phyloP scores from a whole-genome alignment of 2,888 invertebrate species.

The Synergus gifuensis region DNA sequence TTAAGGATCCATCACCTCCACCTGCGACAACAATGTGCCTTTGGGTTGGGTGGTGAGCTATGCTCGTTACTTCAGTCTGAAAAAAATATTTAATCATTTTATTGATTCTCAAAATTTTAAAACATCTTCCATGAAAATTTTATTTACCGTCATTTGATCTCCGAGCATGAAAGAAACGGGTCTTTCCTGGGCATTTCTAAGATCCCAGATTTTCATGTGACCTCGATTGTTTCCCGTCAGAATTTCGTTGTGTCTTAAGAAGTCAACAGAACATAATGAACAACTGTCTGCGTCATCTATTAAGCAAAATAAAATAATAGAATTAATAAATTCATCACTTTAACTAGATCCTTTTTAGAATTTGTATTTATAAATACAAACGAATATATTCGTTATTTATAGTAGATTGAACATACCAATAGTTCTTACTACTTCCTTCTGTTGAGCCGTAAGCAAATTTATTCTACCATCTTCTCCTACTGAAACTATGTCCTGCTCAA shows the following conservation, averaged over 20 bases:
- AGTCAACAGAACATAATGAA: constrained; percentile 87
- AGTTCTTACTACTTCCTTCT: constrained; percentile 78
- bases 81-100: constrained; percentile 47
- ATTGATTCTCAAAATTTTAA: constrained; percentile 20
- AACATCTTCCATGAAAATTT: not conserved
- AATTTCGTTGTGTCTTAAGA: constrained; percentile 86
- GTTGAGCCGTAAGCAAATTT: constrained; percentile 80
- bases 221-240: constrained; percentile 93
- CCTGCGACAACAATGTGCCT: constrained; percentile 91
- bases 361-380: not conserved
- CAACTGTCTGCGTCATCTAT: constrained; percentile 89
- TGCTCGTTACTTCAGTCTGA: constrained; percentile 86
- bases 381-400: not conserved
- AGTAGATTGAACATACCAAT: constrained; percentile 77
- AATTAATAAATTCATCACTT: not conserved
- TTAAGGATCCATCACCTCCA: constrained; percentile 91
- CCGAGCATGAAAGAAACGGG: constrained; percentile 87
- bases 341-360: not conserved
- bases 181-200: constrained; percentile 82
- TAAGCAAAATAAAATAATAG: constrained; percentile 57
- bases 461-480: constrained; percentile 92
- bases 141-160: constrained; percentile 79
- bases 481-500: constrained; percentile 88
- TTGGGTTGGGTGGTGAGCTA: constrained; percentile 92
- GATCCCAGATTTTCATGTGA: constrained; percentile 94